A percentile compares a stretch with the other conserved stretches of the same genome.
Evolutionary conservation across 2,888 invertebrate species (phyloP).

Genomic region (Allygus modestus): DNA sequence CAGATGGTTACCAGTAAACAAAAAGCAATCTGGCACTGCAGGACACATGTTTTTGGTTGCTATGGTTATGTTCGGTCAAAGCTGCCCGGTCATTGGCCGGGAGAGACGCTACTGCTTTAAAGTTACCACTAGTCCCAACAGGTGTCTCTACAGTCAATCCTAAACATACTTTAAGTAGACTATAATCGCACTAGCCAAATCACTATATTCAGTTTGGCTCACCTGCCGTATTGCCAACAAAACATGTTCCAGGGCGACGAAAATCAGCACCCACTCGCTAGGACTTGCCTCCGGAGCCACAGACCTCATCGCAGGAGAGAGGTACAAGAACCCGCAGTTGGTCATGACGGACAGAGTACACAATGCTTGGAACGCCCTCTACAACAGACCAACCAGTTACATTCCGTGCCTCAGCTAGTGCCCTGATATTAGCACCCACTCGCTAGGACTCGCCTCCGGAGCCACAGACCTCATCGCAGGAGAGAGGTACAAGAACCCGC

Average conservation of each 20-base stretch:
- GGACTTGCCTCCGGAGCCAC: conserved; percentile 73
- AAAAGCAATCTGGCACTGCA: too few relatives aligned
- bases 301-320: conserved; percentile 81
- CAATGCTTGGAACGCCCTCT: conserved; percentile 83
- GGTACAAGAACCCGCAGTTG: conserved; percentile 84
- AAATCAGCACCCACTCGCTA: conserved; percentile 79
- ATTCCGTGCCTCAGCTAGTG: too few relatives aligned
- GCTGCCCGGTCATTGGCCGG: too few relatives aligned
- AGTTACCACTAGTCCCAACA: too few relatives aligned
- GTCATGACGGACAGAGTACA: conserved; percentile 84
- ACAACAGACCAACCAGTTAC: conserved; percentile 67
- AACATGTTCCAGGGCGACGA: conserved; percentile 84
- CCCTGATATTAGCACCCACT: conserved; percentile 80
- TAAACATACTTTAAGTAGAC: too few relatives aligned
- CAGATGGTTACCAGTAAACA: too few relatives aligned
- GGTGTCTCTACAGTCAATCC: too few relatives aligned
- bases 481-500: conserved; percentile 83
- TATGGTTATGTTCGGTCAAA: too few relatives aligned
- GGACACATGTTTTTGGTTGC: too few relatives aligned
- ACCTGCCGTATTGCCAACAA: conserved; percentile 80
- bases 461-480: conserved; percentile 78
- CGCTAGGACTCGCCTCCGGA: conserved; percentile 73
- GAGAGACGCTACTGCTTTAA: too few relatives aligned
- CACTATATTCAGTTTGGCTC: too few relatives aligned
- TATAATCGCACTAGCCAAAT: too few relatives aligned